These are phyloP conservation scores for Malurus splendens DNA, from an alignment of 2,797 vertebrate genomes.

Conservation along the genomic window DNA sequence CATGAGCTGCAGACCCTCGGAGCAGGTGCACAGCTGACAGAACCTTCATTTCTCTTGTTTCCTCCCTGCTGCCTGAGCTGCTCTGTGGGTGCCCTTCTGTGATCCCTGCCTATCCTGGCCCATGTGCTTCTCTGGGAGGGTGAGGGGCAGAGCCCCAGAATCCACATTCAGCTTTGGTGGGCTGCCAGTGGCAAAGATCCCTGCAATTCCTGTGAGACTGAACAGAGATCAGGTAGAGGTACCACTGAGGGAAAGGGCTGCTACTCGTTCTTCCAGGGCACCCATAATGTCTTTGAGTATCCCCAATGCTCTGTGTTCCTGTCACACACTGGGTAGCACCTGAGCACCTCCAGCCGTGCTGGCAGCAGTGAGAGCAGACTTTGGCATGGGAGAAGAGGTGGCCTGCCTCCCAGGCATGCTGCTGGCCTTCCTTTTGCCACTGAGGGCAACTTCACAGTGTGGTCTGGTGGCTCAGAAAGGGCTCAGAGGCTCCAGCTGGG, in stretches of 20 bases:
- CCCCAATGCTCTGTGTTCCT: rapidly evolving
- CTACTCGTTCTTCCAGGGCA: neutral
- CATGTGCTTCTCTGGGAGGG: rapidly evolving
- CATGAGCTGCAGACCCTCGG: rapidly evolving
- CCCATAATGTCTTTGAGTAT: neutral
- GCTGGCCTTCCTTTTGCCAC: neutral
- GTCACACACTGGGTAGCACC: rapidly evolving
- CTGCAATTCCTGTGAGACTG: neutral
- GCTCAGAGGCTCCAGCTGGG: neutral
- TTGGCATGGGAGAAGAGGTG: neutral
- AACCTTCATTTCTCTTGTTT: rapidly evolving
- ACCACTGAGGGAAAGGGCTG: neutral
- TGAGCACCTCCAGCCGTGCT: neutral
- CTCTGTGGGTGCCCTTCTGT: rapidly evolving
- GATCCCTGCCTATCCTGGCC: neutral
- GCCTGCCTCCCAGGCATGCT: neutral
- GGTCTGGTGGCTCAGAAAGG: rapidly evolving
- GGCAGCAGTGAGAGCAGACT: rapidly evolving
- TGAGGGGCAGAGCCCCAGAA: neutral
- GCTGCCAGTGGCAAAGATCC: neutral
- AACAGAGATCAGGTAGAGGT: neutral
- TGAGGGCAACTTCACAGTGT: rapidly evolving
- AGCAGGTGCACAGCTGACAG: rapidly evolving
- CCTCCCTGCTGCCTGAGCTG: neutral
- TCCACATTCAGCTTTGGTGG: neutral